phyloP scores from a whole-genome alignment of 2,797 vertebrate species.

The Emydoidea blandingii region DNA sequence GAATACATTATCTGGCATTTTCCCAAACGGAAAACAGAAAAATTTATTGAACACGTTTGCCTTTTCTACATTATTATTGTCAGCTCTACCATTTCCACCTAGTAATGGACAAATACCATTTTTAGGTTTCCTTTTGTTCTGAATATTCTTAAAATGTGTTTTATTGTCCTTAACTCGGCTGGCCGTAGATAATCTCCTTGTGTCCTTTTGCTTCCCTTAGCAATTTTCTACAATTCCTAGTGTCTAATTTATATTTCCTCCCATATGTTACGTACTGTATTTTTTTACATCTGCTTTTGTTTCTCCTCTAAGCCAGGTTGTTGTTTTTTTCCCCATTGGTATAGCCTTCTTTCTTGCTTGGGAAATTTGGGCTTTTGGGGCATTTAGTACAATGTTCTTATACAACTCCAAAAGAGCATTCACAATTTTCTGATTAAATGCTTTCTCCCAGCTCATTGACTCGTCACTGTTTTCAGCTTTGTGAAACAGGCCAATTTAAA shows the following conservation, averaged over 20 bases:
- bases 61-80: not conserved
- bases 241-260: not conserved
- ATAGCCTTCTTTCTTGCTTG: not conserved
- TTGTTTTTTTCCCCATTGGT: not conserved
- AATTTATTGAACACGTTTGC: too few relatives aligned
- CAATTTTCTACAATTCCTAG: not conserved
- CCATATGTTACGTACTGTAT: not conserved
- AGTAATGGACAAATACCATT: not conserved
- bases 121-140: not conserved
- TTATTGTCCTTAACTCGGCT: not conserved
- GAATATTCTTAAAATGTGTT: not conserved
- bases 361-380: not conserved
- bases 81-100: not conserved
- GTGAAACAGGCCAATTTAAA: not conserved
- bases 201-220: not conserved
- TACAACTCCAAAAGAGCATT: not conserved
- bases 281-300: not conserved
- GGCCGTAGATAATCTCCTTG: not conserved
- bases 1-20: not conserved
- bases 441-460: not conserved
- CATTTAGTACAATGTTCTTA: not conserved
- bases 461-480: not conserved
- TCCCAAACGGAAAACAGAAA: not conserved
- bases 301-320: not conserved
- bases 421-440: not conserved